phyloP scores from a whole-genome alignment of 2,113 vertebrate genomes.

The Notiomystis cincta region DNA sequence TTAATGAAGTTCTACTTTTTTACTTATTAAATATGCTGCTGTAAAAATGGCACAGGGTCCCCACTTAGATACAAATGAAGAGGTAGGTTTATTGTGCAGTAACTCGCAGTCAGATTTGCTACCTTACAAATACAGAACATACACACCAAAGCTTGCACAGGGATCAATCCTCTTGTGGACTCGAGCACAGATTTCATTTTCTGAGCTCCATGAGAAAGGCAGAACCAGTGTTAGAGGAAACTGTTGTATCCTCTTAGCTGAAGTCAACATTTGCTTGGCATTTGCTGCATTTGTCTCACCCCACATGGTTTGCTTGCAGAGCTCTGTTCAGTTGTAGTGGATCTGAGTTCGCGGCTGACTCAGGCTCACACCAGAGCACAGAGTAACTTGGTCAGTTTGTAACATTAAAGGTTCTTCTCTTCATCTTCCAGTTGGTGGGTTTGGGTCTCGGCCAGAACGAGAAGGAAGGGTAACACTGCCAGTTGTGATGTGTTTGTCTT shows the following conservation, averaged over 20 bases:
- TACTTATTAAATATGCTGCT: background rate
- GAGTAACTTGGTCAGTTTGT: background rate
- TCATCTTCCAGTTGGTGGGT: background rate
- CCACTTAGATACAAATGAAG: background rate
- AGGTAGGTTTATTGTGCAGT: background rate
- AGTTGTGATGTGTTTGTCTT: background rate
- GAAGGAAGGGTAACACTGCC: background rate
- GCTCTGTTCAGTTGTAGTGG: background rate
- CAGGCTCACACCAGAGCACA: background rate
- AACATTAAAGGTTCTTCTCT: background rate
- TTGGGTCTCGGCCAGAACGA: background rate
- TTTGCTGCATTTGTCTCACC: background rate
- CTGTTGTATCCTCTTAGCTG: background rate
- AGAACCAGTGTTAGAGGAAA: background rate
- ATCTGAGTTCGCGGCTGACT: background rate
- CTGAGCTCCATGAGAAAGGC: background rate
- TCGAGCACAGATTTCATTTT: background rate
- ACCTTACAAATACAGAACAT: background rate
- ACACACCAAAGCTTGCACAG: background rate
- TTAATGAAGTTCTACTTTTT: slow-evolving; percentile 32
- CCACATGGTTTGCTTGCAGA: background rate
- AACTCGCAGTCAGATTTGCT: background rate
- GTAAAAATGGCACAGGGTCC: background rate
- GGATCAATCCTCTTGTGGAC: background rate
- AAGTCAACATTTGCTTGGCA: background rate